Evolutionary conservation across 1,140 invertebrate genomes (phyloP), one percentile per base, ranked within the genome.

Genomic region (Bradysia coprophila): DNA sequence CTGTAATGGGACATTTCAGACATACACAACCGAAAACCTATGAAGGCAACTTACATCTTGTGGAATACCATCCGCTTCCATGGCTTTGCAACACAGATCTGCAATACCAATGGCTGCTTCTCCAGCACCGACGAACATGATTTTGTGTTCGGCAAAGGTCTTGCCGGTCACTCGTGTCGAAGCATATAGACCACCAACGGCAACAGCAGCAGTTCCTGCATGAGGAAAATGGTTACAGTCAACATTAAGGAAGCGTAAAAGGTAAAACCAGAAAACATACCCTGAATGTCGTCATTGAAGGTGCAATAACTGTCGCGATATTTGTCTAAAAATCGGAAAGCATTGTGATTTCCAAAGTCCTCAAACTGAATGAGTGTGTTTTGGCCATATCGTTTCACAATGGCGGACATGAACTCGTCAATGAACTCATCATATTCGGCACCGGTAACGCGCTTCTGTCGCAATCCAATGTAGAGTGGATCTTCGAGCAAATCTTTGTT

Each of bases 361-460:
- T 97, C 92, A 64, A 97, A 96, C 75, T 88, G 85, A 49, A 91
- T 81, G 1, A 90, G 65, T 2, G 82, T 85, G 51, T 89, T 88
- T 57, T 88, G 85, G 41, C 83, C 83, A 55, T 90, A 94, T 63
- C 88, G 79, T 60, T 77, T 78, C 1, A 94, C 86, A 42, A 89
- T 86, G 2, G 91, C 92, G 55, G 86, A 68, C 92, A 98, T 97
- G 59, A 98, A 98, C 63, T 98, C 95, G 54, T 98, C 94, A 42
- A 98, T 76, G 49, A 98, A 82, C 32, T 85, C 83, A 58, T 98
- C 93, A 62, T 98, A 98, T 43, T 81, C 76, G 23, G 75, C 66
- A 11, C 94, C 95, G 21, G 78, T 78, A 0, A 81, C 78, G 38
- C 95, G 69, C 45, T 78, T 78, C 51, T 95, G 87, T 43, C 85